Evolutionary conservation across 2,888 invertebrate genomes (phyloP).

Genomic region (Nymphalis urticae): DNA sequence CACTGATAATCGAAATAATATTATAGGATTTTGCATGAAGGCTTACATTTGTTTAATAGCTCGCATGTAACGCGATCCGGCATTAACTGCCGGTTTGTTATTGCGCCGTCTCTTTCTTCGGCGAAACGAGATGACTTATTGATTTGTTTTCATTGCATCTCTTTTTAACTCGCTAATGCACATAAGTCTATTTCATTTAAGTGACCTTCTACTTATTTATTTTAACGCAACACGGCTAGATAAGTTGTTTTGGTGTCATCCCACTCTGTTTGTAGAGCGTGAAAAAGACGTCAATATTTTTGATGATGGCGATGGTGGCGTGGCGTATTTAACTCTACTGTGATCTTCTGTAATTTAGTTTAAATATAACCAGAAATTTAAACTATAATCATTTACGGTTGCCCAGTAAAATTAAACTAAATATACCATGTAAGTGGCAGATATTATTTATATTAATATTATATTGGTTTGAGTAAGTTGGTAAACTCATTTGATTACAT

Average conservation of each 20-base stretch:
- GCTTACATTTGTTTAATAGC: conserved; percentile 50
- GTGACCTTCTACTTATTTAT: conserved; percentile 78
- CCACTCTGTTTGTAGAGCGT: conserved; percentile 66
- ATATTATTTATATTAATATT: no score
- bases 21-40: conserved; percentile 47
- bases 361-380: conserved; percentile 17
- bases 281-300: conserved; percentile 58
- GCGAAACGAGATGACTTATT: conserved; percentile 75
- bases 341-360: conserved; percentile 23
- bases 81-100: conserved; percentile 78
- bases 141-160: conserved; percentile 83
- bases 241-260: conserved; percentile 78
- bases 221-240: conserved; percentile 61
- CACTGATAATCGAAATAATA: conserved; percentile 42
- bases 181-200: conserved; percentile 64
- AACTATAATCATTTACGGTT: conserved; percentile 27
- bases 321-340: conserved; percentile 13
- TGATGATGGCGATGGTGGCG: conserved; percentile 27
- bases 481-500: no score
- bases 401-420: not conserved
- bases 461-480: no score
- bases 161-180: conserved; percentile 63
- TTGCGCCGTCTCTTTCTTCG: conserved; percentile 74
- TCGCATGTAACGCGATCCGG: conserved; percentile 58
- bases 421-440: no score